Evolutionary conservation across 2,113 vertebrate species (phyloP).

Genomic region (Phyllopteryx taeniolatus): DNA sequence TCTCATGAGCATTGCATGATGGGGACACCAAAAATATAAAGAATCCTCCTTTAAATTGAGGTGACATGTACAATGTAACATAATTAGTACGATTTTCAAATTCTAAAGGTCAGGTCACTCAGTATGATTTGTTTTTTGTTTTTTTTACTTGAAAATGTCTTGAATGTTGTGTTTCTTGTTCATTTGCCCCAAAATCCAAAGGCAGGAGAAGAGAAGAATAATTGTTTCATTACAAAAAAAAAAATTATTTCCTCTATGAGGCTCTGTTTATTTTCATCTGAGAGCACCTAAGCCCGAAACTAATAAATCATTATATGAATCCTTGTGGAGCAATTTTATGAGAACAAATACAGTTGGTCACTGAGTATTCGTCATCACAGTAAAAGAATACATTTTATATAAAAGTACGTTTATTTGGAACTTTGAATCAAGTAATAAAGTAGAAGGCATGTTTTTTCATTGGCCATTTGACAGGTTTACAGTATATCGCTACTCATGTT

Average conservation of each 20-base stretch:
- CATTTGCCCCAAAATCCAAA: background rate
- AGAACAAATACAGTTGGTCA: conserved; percentile 14
- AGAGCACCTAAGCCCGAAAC: conserved; percentile 1
- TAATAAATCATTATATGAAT: conserved; percentile 13
- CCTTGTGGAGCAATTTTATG: conserved; percentile 16
- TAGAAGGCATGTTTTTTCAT: conserved; percentile 45
- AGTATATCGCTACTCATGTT: conserved; percentile 12
- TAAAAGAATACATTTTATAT: conserved; percentile 59
- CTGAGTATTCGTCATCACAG: conserved; percentile 21
- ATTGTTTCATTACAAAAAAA: background rate
- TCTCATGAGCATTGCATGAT: background rate
- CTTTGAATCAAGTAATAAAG: conserved; percentile 46
- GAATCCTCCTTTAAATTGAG: background rate
- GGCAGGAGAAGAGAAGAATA: background rate
- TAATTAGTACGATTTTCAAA: background rate
- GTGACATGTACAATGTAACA: background rate
- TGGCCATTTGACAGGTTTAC: conserved; percentile 24
- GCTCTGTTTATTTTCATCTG: conserved; percentile 7
- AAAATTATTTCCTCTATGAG: conserved; percentile 1
- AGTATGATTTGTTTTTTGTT: background rate
- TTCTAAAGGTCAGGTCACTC: background rate
- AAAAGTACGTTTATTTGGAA: conserved; percentile 61
- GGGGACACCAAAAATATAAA: background rate
- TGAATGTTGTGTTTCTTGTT: background rate
- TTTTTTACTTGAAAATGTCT: background rate